Conservation (phyloP, 2,888 invertebrate genomes). For the Pyrochroa serraticornis region DNA sequence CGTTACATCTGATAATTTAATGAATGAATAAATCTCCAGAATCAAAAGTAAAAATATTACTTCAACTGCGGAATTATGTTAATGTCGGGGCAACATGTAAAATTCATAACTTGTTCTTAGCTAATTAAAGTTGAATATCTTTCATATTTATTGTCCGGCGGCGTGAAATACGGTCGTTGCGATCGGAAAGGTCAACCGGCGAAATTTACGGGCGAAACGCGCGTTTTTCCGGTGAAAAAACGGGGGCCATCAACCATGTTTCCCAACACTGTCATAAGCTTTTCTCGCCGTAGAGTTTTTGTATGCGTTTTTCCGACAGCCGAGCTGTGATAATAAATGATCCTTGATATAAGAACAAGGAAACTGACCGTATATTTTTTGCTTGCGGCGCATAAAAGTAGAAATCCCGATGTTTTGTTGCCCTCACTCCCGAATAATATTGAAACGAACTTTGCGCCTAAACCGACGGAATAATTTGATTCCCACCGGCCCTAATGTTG, state of each 20-base stretch:
- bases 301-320: conserved; percentile 31
- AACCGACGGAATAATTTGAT: conserved; percentile 11
- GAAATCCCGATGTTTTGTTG: conserved; percentile 20
- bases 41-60: conserved; percentile 36
- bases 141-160: conserved; percentile 8
- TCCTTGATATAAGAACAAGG: conserved; percentile 31
- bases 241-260: conserved; percentile 23
- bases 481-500: not conserved
- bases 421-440: conserved; percentile 1
- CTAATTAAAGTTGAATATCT: conserved; percentile 25
- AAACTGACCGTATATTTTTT: conserved; percentile 32
- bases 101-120: conserved; percentile 21
- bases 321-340: conserved; percentile 31
- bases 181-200: conserved; percentile 2
- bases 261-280: conserved; percentile 29
- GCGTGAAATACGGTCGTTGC: not conserved
- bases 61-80: conserved; percentile 37
- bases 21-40: conserved; percentile 28
- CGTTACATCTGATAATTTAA: conserved; percentile 28
- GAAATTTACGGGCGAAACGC: conserved; percentile 10
- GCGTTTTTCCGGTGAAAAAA: conserved; percentile 5
- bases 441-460: conserved; percentile 1
- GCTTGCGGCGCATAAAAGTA: conserved; percentile 16
- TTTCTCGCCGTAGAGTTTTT: conserved; percentile 22
- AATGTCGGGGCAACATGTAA: conserved; percentile 36